Evolutionary conservation across 2,113 vertebrate genomes (phyloP).

Genomic region (Accipiter virgatus): DNA sequence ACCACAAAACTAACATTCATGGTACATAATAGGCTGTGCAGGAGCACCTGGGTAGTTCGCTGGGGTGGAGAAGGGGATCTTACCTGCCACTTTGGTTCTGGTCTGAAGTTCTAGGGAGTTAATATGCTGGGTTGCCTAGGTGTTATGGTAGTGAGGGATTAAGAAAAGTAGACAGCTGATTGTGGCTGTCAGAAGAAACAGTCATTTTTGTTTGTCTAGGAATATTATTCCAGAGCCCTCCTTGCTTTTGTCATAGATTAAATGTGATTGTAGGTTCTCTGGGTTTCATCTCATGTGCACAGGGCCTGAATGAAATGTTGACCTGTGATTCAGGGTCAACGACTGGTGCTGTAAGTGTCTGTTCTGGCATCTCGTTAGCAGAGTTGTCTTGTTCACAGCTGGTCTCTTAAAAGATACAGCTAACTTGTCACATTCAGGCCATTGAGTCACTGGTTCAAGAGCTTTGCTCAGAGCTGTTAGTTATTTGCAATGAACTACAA

Average conservation of each 20-base stretch:
- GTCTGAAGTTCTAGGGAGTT: not conserved
- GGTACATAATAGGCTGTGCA: not conserved
- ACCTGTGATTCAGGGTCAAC: not conserved
- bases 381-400: not conserved
- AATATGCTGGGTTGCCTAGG: not conserved
- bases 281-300: not conserved
- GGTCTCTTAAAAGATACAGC: not conserved
- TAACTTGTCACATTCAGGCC: not conserved
- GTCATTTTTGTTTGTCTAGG: not conserved
- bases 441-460: not conserved
- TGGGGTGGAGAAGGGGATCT: not conserved
- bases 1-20: not conserved
- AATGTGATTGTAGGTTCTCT: not conserved
- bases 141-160: not conserved
- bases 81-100: not conserved
- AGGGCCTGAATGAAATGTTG: not conserved
- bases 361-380: not conserved
- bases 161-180: not conserved
- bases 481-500: not conserved
- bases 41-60: not conserved
- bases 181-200: not conserved
- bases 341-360: not conserved
- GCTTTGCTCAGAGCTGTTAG: not conserved
- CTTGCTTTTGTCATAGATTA: not conserved
- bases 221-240: not conserved